Percentiles rank a stretch among this genome's conserved stretches.
Evolutionary conservation across 1,140 invertebrate genomes (phyloP).

Genomic region (Sogatella furcifera): DNA sequence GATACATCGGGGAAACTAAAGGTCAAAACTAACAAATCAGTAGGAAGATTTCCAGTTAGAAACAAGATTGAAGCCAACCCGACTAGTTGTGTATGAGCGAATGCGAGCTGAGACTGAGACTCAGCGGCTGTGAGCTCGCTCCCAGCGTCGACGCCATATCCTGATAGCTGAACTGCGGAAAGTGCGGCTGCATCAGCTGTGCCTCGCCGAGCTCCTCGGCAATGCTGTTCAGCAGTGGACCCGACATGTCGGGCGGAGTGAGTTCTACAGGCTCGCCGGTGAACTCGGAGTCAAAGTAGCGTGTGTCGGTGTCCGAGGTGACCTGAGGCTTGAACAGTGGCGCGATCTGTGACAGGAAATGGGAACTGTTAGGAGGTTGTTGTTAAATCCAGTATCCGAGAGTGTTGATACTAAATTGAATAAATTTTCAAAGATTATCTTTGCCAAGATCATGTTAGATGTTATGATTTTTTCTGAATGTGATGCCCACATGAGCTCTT

Average conservation of each 20-base stretch:
- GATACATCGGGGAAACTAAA: no score
- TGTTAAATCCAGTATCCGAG: no score
- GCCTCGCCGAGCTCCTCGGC: slow-evolving; percentile 43
- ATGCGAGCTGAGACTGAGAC: slow-evolving; percentile 17
- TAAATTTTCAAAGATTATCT: no score
- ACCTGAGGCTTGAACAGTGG: slow-evolving; percentile 96
- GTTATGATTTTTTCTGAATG: no score
- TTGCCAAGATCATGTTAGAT: no score
- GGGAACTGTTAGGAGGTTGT: no score
- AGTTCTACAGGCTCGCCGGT: slow-evolving; percentile 94
- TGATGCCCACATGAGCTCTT: no score
- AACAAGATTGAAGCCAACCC: no score
- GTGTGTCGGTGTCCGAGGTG: slow-evolving; percentile 89
- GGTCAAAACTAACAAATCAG: no score
- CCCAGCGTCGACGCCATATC: slow-evolving; percentile 20
- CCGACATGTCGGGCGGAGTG: slow-evolving; percentile 75
- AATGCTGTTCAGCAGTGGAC: slow-evolving; percentile 49
- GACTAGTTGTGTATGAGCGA: slow-evolving; percentile 20
- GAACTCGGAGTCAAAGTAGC: slow-evolving; percentile 96
- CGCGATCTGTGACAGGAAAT: slow-evolving; percentile 44
- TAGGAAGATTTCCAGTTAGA: no score
- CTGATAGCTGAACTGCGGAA: slow-evolving; percentile 56
- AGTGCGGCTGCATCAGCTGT: slow-evolving; percentile 49
- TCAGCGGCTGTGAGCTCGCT: slow-evolving; percentile 8
- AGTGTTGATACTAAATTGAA: slow-evolving; percentile 7